Base-by-base conservation (phyloP, 1,140 invertebrate genomes). In the Drosophila watanabei region DNA sequence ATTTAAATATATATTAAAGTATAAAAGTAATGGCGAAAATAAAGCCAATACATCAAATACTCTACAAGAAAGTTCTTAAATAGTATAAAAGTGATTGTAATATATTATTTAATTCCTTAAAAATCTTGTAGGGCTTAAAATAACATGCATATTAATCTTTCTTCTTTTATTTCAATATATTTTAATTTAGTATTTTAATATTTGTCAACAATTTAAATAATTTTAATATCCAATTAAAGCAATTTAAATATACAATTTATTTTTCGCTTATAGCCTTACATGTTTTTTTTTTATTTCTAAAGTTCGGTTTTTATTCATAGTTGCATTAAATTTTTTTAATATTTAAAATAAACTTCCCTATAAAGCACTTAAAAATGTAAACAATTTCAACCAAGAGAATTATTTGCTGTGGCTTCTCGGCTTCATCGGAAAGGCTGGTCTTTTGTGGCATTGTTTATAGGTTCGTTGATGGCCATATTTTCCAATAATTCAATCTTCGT, bases 401-500 rank as follows among this genome's bases (percentile, higher is more conserved):
- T 45, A 56, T 35, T 24, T 41, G 8, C 20, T 39, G 39, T 10
- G 18, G 39, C 16, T 32, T 35, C 9, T 18, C 4, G 46, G 20
- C 46, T 20, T 14, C 4, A 60, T 33, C 39, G 7, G 14, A 35
- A 14, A 11, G n/a, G 18, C 20, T 54, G 37, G 46, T 18, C 41
- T 59, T 46, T 71, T 70, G 43, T 41, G 49, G 13, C 51, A 68
- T 73, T 75, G 59, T 64, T 81, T 71, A 60, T 66, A 33, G 70
- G 76, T 46, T 59, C 65, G 41, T 35, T 70, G 64, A 78, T 81
- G 59, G 57, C 64, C 72, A 69, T 64, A 69, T 86, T 79, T 87
- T 66, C 59, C 37, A 51, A 65, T 80, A 80, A 83, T 86, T 80
- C 48, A 87, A 86, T 82, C 41, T 35, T 28, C 52, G 45, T 46